Evolutionary conservation across 2,888 invertebrate species (phyloP).

Genomic region (Harpalus rubripes): DNA sequence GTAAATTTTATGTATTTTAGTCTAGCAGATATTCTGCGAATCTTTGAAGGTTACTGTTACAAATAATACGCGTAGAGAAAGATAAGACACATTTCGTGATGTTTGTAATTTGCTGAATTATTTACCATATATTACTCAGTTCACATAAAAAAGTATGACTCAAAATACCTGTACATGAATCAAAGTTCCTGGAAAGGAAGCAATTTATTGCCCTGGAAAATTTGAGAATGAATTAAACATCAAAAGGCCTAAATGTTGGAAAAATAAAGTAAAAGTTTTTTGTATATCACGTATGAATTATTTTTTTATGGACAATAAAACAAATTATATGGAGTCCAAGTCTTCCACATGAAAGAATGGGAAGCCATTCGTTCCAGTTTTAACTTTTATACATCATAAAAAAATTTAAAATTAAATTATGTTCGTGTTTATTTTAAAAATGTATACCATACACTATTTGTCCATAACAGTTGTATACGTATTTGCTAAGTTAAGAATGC

Average conservation of each 20-base stretch:
- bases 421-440: background rate
- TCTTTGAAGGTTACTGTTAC: slow-evolving; percentile 16
- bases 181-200: slow-evolving; percentile 12
- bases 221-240: background rate
- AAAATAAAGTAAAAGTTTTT: too few species aligned
- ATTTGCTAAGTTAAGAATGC: slow-evolving; percentile 23
- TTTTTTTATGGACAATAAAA: slow-evolving; percentile 27
- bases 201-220: background rate
- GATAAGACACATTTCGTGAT: slow-evolving; percentile 46
- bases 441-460: background rate
- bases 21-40: slow-evolving; percentile 12
- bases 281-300: background rate
- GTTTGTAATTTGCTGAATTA: slow-evolving; percentile 5
- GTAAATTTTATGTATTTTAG: slow-evolving; percentile 21
- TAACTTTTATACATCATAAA: slow-evolving; percentile 10
- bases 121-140: slow-evolving; percentile 40
- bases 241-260: too few species aligned
- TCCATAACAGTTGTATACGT: slow-evolving; percentile 4
- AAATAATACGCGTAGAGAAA: slow-evolving; percentile 39
- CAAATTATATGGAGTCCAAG: background rate
- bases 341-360: slow-evolving; percentile 10
- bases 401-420: background rate
- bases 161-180: slow-evolving; percentile 1
- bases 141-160: background rate
- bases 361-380: slow-evolving; percentile 25